Conservation (phyloP, 1,140 invertebrate genomes). For the Polyergus mexicanus region DNA sequence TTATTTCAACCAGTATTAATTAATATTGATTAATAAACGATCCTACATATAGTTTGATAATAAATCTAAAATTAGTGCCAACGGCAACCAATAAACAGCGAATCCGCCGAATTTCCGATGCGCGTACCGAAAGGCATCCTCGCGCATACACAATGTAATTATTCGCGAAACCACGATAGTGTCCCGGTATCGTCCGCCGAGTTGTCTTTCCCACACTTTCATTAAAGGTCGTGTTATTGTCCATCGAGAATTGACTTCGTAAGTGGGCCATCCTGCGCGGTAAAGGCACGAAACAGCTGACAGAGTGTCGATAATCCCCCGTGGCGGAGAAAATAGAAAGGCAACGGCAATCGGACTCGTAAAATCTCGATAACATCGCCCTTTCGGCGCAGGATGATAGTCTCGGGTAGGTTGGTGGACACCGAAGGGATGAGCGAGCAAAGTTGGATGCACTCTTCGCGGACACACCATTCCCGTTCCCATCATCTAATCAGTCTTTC, state of each 20-base stretch:
- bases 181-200: conserved; percentile 15
- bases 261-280: conserved; percentile 73
- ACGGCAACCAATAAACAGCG: conserved; percentile 1
- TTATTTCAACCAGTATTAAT: conserved; percentile 18
- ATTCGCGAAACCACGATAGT: conserved; percentile 41
- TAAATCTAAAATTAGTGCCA: conserved; percentile 3
- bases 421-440: conserved; percentile 3
- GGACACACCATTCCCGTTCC: conserved; percentile 27
- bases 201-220: conserved; percentile 49
- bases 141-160: conserved; percentile 44
- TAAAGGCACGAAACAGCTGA: conserved; percentile 70
- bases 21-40: conserved; percentile 12
- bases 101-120: conserved; percentile 24
- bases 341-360: conserved; percentile 68
- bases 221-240: conserved; percentile 69
- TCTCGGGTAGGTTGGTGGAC: background rate
- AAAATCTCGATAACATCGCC: conserved; percentile 73
- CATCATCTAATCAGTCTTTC: conserved; percentile 60
- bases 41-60: background rate
- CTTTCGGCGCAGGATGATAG: conserved; percentile 38
- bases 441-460: conserved; percentile 41
- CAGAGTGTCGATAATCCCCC: conserved; percentile 77
- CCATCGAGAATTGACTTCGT: conserved; percentile 72
- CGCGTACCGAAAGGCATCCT: background rate
- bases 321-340: conserved; percentile 70